Conservation (phyloP, 1,140 invertebrate species). For the Drosophila pseudoobscura region DNA sequence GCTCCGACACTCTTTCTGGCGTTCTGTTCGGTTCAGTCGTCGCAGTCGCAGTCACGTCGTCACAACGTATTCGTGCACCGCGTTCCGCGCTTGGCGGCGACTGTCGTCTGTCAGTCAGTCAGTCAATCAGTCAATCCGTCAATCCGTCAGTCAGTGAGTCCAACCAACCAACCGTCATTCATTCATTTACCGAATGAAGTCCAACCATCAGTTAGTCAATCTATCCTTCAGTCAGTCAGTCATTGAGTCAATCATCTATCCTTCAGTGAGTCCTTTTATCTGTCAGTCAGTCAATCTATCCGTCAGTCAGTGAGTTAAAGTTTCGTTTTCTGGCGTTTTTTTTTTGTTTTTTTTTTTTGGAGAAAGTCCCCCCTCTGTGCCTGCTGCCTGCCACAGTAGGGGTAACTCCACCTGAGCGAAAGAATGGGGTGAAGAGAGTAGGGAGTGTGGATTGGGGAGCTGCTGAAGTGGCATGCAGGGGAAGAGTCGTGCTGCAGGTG, state of each 20-base stretch:
- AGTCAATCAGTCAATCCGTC: conserved; percentile 35
- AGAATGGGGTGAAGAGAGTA: too few relatives aligned
- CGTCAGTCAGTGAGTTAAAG: conserved; percentile 15
- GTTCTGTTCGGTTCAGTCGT: conserved; percentile 66
- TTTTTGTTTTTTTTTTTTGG: conserved; percentile 19
- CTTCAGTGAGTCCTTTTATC: background rate
- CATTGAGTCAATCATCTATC: background rate
- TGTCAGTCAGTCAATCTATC: background rate
- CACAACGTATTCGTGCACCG: conserved; percentile 72
- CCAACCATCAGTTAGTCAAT: conserved; percentile 7
- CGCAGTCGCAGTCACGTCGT: conserved; percentile 80
- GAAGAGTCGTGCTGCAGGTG: conserved; percentile 9
- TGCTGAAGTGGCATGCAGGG: too few relatives aligned
- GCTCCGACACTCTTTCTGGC: conserved; percentile 61
- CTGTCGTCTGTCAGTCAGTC: conserved; percentile 57
- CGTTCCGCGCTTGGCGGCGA: conserved; percentile 69
- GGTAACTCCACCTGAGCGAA: too few relatives aligned
- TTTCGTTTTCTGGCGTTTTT: conserved; percentile 13
- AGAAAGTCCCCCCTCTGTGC: conserved; percentile 1
- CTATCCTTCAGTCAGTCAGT: conserved; percentile 1
- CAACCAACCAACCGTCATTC: conserved; percentile 19
- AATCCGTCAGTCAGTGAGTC: background rate
- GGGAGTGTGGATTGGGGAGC: too few relatives aligned
- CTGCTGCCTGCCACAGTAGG: background rate
- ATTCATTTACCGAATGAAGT: conserved; percentile 26